A percentile compares a stretch with the other conserved stretches of the same genome.
Conservation (phyloP, 2,888 invertebrate species). For the Linnaemya tessellans region DNA sequence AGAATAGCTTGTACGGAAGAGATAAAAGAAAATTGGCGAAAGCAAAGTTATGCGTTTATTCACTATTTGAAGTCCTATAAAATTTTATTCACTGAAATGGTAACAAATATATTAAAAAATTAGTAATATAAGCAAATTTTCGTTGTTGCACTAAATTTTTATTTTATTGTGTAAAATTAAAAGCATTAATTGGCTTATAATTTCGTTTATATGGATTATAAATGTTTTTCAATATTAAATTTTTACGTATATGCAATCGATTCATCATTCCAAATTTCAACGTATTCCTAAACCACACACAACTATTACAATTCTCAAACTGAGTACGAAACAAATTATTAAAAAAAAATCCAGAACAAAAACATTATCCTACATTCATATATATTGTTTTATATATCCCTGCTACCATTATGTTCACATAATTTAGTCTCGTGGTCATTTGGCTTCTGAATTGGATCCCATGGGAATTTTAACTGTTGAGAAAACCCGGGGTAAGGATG, state of each 20-base stretch:
- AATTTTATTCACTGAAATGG: not conserved
- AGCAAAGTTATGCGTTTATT: not conserved
- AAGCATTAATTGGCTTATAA: constrained; percentile 51
- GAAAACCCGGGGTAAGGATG: constrained; percentile 82
- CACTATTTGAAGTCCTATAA: not conserved
- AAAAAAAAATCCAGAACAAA: no score
- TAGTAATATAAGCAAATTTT: not conserved
- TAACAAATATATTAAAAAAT: not conserved
- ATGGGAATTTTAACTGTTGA: constrained; percentile 85
- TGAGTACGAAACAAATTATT: constrained; percentile 11
- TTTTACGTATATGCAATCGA: constrained; percentile 16
- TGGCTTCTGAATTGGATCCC: constrained; percentile 92
- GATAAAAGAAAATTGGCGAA: not conserved
- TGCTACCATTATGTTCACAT: constrained; percentile 64
- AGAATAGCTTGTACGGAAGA: not conserved
- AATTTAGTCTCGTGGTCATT: constrained; percentile 91
- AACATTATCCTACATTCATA: constrained; percentile 58
- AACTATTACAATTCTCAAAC: constrained; percentile 5
- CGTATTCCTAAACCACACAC: constrained; percentile 6
- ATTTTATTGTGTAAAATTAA: constrained; percentile 17
- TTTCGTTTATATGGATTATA: not conserved
- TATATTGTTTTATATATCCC: constrained; percentile 65
- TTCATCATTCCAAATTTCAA: not conserved
- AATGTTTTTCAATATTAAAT: not conserved
- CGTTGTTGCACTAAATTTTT: not conserved